Percentiles rank a stretch among this genome's conserved stretches.
These are phyloP conservation scores for Arrhamphus sclerolepis DNA, from an alignment of 2,797 vertebrate species.

Conservation along the genomic window DNA sequence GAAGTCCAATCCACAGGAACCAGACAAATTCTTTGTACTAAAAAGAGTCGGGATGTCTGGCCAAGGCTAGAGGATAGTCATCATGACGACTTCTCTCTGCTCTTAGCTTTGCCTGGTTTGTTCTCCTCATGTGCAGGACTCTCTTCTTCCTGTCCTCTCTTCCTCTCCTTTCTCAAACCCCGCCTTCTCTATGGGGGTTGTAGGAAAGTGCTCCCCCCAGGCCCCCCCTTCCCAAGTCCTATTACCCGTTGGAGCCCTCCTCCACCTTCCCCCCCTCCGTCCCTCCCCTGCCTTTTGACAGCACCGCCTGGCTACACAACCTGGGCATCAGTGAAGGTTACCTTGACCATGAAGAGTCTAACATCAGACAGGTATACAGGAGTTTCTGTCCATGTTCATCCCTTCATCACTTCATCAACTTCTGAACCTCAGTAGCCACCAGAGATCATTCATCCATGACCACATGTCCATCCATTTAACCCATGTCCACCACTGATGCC, in stretches of 20 bases:
- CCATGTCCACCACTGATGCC: not conserved
- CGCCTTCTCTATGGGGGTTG: constrained; percentile 35
- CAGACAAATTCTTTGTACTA: no score
- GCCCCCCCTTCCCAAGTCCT: constrained; percentile 95
- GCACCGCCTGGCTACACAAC: constrained; percentile 76
- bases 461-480: not conserved
- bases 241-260: constrained; percentile 91
- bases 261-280: constrained; percentile 84
- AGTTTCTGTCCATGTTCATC: constrained; percentile 18
- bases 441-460: not conserved
- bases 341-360: constrained; percentile 71
- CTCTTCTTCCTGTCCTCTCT: constrained; percentile 36
- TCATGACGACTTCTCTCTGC: no score
- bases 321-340: constrained; percentile 71
- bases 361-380: constrained; percentile 88
- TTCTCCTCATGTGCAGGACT: constrained; percentile 66
- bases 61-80: no score
- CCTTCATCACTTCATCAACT: not conserved
- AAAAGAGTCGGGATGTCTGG: no score
- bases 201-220: constrained; percentile 94
- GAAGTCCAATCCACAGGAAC: no score
- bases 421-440: not conserved
- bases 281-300: constrained; percentile 82
- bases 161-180: constrained; percentile 1
- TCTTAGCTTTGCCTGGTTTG: constrained; percentile 59